Evolutionary conservation across 2,888 invertebrate species (phyloP).

Genomic region (Drosophila neotestacea): DNA sequence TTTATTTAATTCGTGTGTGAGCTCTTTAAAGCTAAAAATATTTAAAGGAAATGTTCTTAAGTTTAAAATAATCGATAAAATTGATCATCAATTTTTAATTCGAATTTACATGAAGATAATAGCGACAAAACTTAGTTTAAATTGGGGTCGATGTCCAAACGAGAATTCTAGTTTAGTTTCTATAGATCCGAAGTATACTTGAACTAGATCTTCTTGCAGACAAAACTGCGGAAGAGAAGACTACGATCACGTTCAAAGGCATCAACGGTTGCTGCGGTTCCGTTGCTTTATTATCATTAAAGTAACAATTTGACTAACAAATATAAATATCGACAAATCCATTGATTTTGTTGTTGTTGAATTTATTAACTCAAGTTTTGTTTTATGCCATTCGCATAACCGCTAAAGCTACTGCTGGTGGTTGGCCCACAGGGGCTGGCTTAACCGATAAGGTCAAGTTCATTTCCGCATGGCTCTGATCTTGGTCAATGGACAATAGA

Average conservation of each 20-base stretch:
- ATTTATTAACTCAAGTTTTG: slow-evolving; percentile 68
- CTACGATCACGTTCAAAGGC: slow-evolving; percentile 31
- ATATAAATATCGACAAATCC: slow-evolving; percentile 46
- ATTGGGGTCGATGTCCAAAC: slow-evolving; percentile 31
- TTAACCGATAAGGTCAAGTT: slow-evolving; percentile 74
- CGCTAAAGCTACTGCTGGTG: slow-evolving; percentile 42
- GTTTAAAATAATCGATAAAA: slow-evolving; percentile 7
- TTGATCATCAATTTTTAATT: neutral
- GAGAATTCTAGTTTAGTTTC: slow-evolving; percentile 40
- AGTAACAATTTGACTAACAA: slow-evolving; percentile 64
- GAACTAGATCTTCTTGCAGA: slow-evolving; percentile 66
- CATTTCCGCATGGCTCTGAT: slow-evolving; percentile 66
- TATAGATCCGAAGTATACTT: slow-evolving; percentile 36
- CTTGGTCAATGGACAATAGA: slow-evolving; percentile 33
- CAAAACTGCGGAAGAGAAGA: slow-evolving; percentile 57
- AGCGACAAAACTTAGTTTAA: neutral
- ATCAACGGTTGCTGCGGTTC: slow-evolving; percentile 49
- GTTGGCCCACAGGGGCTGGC: slow-evolving; percentile 25
- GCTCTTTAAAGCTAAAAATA: too few species aligned
- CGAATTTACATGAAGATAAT: neutral
- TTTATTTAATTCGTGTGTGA: neutral
- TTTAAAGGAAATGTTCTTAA: slow-evolving; percentile 1
- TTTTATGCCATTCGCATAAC: slow-evolving; percentile 51
- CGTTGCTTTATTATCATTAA: slow-evolving; percentile 66
- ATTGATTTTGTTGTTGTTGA: slow-evolving; percentile 37